Evolutionary conservation across 2,888 invertebrate species (phyloP), one percentile per base, ranked within the genome.

Genomic region (Eudemis profundana): DNA sequence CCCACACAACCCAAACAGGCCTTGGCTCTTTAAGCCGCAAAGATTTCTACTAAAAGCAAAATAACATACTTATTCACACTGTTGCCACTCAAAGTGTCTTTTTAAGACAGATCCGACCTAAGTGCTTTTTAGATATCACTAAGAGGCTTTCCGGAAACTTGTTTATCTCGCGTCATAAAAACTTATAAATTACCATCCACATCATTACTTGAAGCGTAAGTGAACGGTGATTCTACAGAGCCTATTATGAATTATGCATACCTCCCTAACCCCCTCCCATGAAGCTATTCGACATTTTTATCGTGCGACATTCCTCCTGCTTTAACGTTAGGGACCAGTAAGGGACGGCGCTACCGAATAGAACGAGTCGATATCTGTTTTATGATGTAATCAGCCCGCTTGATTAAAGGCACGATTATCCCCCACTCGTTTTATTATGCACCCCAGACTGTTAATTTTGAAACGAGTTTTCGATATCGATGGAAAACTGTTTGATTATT

Each of bases 191-290:
- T 68, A 46, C 68, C 67, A 68, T 69, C 69, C 70, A 70, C 70
- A 73, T 74, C 72, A 74, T 72, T 70, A 70, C 70, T 63, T 68
- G 51, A 68, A 60, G 66, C 68, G 72, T 69, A 72, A 73, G 72
- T 72, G 75, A 76, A 72, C 66, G 69, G 69, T 70, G 73, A 72
- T 71, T 70, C 68, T 66, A 69, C 69, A 68, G 71, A 72, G 70
- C 76, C 74, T 73, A 69, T 71, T 76, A 79, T 82, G 78, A 83
- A 81, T 83, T 78, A 81, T 78, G 78, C 75, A 79, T 77, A 14
- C 57, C 70, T 70, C 69, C 70, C 71, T 64, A 69, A 72, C 65
- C 70, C 69, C 73, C 72, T 64, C 73, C 78, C 75, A 77, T 76
- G 78, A 77, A 79, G 46, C 14, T 27, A 46, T 59, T 60, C 60